Evolutionary conservation across 1,140 invertebrate species (phyloP), one percentile per base, ranked within the genome.

Genomic region (Hestina assimilis): DNA sequence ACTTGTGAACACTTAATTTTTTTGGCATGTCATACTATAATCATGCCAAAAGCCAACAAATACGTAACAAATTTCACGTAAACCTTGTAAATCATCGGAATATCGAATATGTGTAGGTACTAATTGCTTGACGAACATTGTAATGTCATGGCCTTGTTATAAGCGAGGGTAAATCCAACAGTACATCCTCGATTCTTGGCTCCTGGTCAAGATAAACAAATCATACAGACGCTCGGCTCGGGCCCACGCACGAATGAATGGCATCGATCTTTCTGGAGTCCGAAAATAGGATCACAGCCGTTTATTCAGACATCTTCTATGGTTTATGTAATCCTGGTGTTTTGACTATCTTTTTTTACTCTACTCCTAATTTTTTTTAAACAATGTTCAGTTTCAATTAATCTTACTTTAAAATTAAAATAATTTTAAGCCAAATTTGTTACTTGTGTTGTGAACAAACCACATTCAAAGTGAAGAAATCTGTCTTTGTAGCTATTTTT

Each of bases 201-300:
- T 29, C 28, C 28, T 31, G 46, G 47, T 79, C 78, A 80, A 80
- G 62, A 70, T 66, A 73, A 72, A 76, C 68, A 75, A 31, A 59
- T 42, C 43, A 46, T 46, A 31, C 26, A 29, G 28, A 28, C 31
- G 31, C 12, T 6, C 2, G 4, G 31, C 12, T 6, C 2, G 4
- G 7, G 5, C 43, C 43, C 43, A 47, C 43, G 43, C 31, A 14
- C 14, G 14, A 35, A 21, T 33, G 14, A 35, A 21, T 33, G 45
- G 11, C 12, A 47, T 29, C 20, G 26, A 24, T 52, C 28, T 41
- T 50, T 59, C 59, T 51, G 21, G 53, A 57, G 31, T 31, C 31
- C 11, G 24, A 29, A 17, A 38, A 29, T 17, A 38, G 24, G 20
- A 41, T 20, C 4, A 2, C 11, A 11, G 28, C n/a, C n/a, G 17